Conservation (phyloP, 2,113 vertebrate genomes). For the Platysteira castanea region DNA sequence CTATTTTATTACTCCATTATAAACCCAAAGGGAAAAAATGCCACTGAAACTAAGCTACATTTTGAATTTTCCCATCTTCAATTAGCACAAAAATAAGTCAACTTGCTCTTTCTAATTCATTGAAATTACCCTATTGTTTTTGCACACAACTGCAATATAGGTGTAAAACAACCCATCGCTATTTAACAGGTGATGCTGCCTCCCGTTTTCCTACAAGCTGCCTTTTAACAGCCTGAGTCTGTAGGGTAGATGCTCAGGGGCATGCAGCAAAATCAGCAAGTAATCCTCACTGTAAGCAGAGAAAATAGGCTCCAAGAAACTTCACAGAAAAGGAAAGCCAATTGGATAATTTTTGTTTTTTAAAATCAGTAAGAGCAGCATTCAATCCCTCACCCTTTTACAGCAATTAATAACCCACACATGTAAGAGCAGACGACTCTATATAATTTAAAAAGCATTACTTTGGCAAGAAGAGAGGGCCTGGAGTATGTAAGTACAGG, state of each 20-base stretch:
- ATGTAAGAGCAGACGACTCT: background rate
- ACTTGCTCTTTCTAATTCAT: background rate
- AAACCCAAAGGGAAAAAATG: constrained; percentile 44
- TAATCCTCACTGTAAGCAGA: constrained; percentile 22
- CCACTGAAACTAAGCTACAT: constrained; percentile 1
- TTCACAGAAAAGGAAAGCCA: background rate
- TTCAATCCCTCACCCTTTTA: background rate
- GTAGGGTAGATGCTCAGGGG: background rate
- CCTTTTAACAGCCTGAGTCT: background rate
- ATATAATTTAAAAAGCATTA: constrained; percentile 38
- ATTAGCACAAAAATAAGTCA: background rate
- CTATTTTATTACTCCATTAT: constrained; percentile 48
- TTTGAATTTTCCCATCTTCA: constrained; percentile 15
- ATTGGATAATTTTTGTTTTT: constrained; percentile 48
- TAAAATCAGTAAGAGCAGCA: background rate
- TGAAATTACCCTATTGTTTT: background rate
- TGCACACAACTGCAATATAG: background rate
- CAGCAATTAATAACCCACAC: constrained; percentile 14
- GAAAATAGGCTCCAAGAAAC: background rate
- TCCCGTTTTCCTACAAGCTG: background rate
- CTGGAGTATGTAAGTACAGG: constrained; percentile 31
- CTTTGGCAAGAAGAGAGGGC: constrained; percentile 28
- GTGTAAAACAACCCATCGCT: background rate
- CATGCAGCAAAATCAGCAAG: constrained; percentile 14
- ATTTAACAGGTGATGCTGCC: background rate